A percentile compares a stretch with the other conserved stretches of the same genome.
These are phyloP conservation scores for Chaetophractus vellerosus DNA, from an alignment of 2,797 vertebrate species.

Conservation along the genomic window DNA sequence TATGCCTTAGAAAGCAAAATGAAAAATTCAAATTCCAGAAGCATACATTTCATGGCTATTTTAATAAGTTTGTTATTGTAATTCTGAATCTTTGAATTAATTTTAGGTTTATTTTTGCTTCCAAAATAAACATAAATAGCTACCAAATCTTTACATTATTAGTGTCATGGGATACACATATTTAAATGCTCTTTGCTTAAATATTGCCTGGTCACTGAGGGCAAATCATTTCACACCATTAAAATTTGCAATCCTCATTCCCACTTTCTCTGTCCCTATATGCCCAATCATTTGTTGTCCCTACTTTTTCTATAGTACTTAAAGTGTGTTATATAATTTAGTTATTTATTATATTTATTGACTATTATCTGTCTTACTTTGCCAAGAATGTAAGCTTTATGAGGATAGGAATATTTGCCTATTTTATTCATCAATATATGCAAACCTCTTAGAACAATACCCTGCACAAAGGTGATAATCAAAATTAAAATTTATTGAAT, in stretches of 20 bases:
- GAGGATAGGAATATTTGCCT: neutral
- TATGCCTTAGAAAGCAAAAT: conserved; percentile 53
- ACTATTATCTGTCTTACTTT: neutral
- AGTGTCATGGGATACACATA: neutral
- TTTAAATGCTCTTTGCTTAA: neutral
- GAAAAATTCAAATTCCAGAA: conserved; percentile 36
- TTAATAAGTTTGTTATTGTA: conserved; percentile 4
- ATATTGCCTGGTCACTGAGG: neutral
- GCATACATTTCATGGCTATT: conserved; percentile 21
- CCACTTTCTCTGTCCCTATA: neutral
- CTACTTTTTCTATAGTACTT: conserved; percentile 6
- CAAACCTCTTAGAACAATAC: neutral
- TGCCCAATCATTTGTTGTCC: neutral
- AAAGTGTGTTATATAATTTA: neutral
- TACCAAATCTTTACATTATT: neutral
- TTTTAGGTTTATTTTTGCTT: conserved; percentile 33
- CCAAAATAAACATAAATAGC: conserved; percentile 42
- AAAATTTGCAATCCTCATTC: neutral
- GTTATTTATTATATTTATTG: conserved; percentile 54
- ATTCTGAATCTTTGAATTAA: conserved; percentile 48
- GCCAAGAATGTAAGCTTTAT: neutral
- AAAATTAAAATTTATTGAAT: conserved; percentile 46
- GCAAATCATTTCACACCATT: neutral
- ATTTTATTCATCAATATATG: conserved; percentile 33
- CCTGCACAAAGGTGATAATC: neutral